Evolutionary conservation across 1,140 invertebrate species (phyloP), one percentile per base, ranked within the genome.

Genomic region (Saccostrea glomerata): DNA sequence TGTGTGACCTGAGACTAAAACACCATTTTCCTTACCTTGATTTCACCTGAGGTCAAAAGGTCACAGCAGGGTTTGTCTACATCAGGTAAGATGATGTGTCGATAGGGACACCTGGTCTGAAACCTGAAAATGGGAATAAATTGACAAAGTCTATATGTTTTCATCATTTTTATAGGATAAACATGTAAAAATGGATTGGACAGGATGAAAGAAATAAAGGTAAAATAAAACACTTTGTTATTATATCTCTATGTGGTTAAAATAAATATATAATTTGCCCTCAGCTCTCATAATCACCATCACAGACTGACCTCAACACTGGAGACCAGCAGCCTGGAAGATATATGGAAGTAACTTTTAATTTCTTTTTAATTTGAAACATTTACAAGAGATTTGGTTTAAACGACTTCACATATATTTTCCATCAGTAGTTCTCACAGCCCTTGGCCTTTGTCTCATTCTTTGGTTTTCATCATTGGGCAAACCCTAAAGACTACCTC

Each of bases 1-100:
- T n/a, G n/a, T n/a, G n/a, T n/a, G n/a, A 47, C 47, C 47, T 7
- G 47, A 47, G 0, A 7, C n/a, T 6, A 63, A 63, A 63, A 20
- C n/a, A n/a, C n/a, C n/a, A 63, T n/a, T 63, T 30, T 30, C 9
- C 86, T 89, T 86, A 92, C 90, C 90, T 92, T 91, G 1, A 92
- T 86, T 84, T 92, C 90, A n/a, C 92, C 92, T 82, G 82, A 54
- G 15, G 82, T 84, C 55, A 84, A 84, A 23, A 55, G n/a, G 82
- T 54, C 47, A 56, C 17, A 30, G 12, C 20, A 23, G 20, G 82
- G 82, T 55, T 54, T 56, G 82, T 84, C 82, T 40, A 84, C 82
- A 55, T 84, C 82, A 55, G 47, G 23, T 47, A 91, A 70, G 7
- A 93, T 58, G 2, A 84, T 30, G 88, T 93, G 92, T 82, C 92